Evolutionary conservation across 1,140 invertebrate genomes (phyloP).

Genomic region (Aleiodes sp.): DNA sequence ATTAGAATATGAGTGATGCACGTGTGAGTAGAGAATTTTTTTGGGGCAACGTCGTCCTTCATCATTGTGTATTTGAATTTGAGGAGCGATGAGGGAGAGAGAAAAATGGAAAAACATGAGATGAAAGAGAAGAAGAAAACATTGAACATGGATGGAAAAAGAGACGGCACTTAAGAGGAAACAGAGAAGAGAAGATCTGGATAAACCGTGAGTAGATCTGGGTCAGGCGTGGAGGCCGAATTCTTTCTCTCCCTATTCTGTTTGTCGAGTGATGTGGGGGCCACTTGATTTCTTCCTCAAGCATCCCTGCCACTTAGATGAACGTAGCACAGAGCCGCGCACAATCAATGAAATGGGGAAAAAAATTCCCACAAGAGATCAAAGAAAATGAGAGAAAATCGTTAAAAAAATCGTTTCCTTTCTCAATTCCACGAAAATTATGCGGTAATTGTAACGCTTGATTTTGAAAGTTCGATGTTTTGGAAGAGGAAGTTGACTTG

Average conservation of each 20-base stretch:
- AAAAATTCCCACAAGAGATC: background rate
- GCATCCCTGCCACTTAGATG: background rate
- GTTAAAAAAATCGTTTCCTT: too few relatives aligned
- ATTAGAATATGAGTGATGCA: background rate
- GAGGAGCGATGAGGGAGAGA: too few relatives aligned
- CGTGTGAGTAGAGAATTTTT: background rate
- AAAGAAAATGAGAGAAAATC: background rate
- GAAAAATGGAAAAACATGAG: background rate
- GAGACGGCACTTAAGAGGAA: background rate
- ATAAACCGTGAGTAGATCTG: constrained; percentile 10
- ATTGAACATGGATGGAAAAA: background rate
- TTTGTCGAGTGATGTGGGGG: background rate
- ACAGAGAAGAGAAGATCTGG: background rate
- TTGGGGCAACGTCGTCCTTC: background rate
- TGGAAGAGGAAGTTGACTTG: too few relatives aligned
- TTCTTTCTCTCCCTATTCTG: background rate
- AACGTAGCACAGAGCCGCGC: background rate
- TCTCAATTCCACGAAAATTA: too few relatives aligned
- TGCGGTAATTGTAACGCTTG: too few relatives aligned
- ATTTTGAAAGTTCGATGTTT: too few relatives aligned
- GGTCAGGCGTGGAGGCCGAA: constrained; percentile 5
- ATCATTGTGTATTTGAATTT: too few relatives aligned
- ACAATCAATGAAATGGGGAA: too few relatives aligned
- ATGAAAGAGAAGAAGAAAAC: background rate
- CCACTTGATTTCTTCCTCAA: constrained; percentile 22